phyloP scores from a whole-genome alignment of 1,140 invertebrate species.

The Ceratosolen fusciceps region DNA sequence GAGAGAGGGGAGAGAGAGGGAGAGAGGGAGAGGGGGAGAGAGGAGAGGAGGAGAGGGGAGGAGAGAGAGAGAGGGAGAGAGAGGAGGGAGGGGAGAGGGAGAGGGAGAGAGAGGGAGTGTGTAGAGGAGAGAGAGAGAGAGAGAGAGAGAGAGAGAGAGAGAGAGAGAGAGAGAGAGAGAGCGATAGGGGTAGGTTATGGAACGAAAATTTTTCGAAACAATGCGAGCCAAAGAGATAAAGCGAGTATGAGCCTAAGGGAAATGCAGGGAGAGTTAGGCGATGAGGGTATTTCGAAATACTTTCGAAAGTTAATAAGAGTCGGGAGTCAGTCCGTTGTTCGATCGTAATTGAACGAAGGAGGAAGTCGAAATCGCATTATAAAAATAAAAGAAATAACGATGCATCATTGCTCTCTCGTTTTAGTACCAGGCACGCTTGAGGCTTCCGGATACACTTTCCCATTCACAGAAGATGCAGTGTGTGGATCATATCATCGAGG shows the following conservation, averaged over 20 bases:
- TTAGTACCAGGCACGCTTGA: conserved; percentile 67
- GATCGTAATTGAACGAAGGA: conserved; percentile 28
- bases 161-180: too few species aligned
- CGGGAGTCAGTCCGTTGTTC: background rate
- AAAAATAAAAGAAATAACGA: conserved; percentile 26
- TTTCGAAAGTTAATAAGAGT: conserved; percentile 42
- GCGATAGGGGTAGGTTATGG: too few species aligned
- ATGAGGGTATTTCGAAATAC: background rate
- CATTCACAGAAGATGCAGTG: conserved; percentile 83
- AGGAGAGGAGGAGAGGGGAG: background rate
- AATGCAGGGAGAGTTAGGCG: background rate
- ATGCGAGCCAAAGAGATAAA: too few species aligned
- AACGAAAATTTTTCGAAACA: too few species aligned
- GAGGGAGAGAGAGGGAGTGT: too few species aligned
- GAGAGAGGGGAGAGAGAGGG: too few species aligned
- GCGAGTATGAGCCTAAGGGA: too few species aligned
- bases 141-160: too few species aligned
- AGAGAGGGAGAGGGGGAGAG: too few species aligned
- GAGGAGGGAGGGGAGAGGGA: background rate
- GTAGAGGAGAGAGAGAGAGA: too few species aligned
- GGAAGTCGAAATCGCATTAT: background rate
- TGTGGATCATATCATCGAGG: conserved; percentile 86
- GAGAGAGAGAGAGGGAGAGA: background rate
- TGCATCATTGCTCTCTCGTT: conserved; percentile 46
- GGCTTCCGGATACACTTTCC: conserved; percentile 83